Conservation (phyloP, 1,140 invertebrate genomes). For the Saxidomus purpurata region DNA sequence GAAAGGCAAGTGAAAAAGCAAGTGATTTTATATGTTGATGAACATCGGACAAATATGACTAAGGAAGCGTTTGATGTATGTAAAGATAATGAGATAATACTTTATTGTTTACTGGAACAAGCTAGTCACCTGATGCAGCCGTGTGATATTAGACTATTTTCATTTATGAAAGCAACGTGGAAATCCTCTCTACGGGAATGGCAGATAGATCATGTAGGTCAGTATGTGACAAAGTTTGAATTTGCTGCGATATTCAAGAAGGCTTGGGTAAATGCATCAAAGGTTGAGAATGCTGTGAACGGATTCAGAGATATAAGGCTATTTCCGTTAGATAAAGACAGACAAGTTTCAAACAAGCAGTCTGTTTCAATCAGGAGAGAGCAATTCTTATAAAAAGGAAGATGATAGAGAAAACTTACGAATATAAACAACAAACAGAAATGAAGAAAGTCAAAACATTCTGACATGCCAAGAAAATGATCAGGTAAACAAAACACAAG, state of each 20-base stretch:
- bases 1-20: slow-evolving; percentile 18
- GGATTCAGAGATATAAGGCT: slow-evolving; percentile 10
- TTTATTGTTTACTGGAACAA: slow-evolving; percentile 58
- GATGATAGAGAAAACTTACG: too few relatives aligned
- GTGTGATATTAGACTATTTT: slow-evolving; percentile 30
- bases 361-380: neutral
- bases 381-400: neutral
- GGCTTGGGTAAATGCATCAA: slow-evolving; percentile 27
- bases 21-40: slow-evolving; percentile 52
- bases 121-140: slow-evolving; percentile 45
- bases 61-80: slow-evolving; percentile 41
- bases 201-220: slow-evolving; percentile 42
- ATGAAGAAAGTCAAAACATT: neutral
- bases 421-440: neutral
- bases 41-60: slow-evolving; percentile 50
- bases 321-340: slow-evolving; percentile 6
- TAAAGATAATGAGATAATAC: slow-evolving; percentile 41
- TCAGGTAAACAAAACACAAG: neutral
- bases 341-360: slow-evolving; percentile 23
- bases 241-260: slow-evolving; percentile 49
- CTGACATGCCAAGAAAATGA: neutral
- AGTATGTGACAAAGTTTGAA: slow-evolving; percentile 34
- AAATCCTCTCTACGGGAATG: neutral
- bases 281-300: slow-evolving; percentile 25
- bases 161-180: slow-evolving; percentile 21